These are phyloP conservation scores for Alcis repandata DNA, from an alignment of 2,888 invertebrate genomes.

Conservation along the genomic window DNA sequence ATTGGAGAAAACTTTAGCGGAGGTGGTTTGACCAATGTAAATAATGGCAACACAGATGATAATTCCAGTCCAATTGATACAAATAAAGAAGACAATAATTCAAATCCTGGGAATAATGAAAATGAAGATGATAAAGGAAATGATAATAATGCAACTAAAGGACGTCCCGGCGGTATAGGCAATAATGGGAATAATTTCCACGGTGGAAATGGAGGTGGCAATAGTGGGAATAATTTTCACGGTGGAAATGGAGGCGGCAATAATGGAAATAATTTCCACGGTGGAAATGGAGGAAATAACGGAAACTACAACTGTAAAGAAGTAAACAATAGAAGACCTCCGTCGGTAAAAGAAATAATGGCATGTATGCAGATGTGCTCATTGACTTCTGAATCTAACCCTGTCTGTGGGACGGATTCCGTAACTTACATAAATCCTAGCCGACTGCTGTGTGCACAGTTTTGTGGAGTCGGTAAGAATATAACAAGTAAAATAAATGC, in stretches of 20 bases:
- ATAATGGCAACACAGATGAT: not conserved
- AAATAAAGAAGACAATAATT: not conserved
- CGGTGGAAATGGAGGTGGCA: not conserved
- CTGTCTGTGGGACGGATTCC: constrained; percentile 60
- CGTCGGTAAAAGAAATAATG: constrained; percentile 25
- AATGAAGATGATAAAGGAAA: not conserved
- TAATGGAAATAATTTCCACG: constrained; percentile 9
- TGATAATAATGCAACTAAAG: not conserved
- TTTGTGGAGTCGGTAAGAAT: constrained; percentile 61
- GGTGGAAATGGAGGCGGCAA: not conserved
- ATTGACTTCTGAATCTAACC: constrained; percentile 54
- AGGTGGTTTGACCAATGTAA: no score
- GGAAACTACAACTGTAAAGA: constrained; percentile 6
- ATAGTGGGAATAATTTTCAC: not conserved
- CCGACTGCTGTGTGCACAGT: constrained; percentile 57
- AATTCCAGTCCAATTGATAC: not conserved
- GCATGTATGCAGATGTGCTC: constrained; percentile 37
- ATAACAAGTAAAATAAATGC: not conserved
- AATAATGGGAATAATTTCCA: not conserved
- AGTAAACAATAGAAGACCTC: not conserved
- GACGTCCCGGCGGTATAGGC: no score
- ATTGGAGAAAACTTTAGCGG: no score
- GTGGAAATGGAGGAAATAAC: constrained; percentile 1
- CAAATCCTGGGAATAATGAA: not conserved
- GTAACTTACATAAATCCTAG: constrained; percentile 61